A percentile compares a stretch with the other conserved stretches of the same genome.
Conservation (phyloP, 2,888 invertebrate genomes). For the Drosophila pegasa region DNA sequence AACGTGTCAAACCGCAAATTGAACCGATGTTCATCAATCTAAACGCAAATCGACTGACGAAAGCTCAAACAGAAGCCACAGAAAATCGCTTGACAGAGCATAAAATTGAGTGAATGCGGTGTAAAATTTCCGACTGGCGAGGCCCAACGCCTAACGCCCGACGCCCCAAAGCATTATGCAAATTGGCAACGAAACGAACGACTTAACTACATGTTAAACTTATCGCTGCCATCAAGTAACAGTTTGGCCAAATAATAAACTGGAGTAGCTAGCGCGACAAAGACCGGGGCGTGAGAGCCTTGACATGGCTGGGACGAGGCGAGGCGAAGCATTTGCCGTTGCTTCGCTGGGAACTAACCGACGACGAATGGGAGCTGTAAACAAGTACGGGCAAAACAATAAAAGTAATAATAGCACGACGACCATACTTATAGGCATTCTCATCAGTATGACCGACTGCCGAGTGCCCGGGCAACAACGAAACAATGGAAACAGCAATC, state of each 20-base stretch:
- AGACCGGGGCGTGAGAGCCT: constrained; percentile 54
- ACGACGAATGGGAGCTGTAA: constrained; percentile 23
- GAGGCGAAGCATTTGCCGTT: constrained; percentile 16
- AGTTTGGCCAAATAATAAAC: constrained; percentile 67
- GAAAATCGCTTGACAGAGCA: constrained; percentile 25
- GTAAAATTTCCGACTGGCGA: constrained; percentile 38
- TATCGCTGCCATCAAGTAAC: constrained; percentile 60
- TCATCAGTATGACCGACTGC: constrained; percentile 5
- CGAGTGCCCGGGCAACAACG: constrained; percentile 5
- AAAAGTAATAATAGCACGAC: constrained; percentile 35
- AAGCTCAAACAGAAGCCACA: constrained; percentile 27
- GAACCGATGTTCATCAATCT: constrained; percentile 26
- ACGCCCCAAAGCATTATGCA: constrained; percentile 59
- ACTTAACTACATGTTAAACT: constrained; percentile 61
- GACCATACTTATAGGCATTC: constrained; percentile 17
- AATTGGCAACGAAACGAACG: constrained; percentile 63
- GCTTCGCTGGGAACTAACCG: constrained; percentile 16
- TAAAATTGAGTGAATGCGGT: constrained; percentile 34
- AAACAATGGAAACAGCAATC: constrained; percentile 20
- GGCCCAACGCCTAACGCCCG: constrained; percentile 20
- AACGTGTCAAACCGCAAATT: constrained; percentile 22
- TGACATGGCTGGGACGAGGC: background rate
- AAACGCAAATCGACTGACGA: constrained; percentile 22
- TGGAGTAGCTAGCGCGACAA: constrained; percentile 42
- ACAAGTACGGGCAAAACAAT: constrained; percentile 29